A percentile compares a stretch with the other conserved stretches of the same genome.
phyloP scores from a whole-genome alignment of 2,797 vertebrate genomes.

The Clamator glandarius region DNA sequence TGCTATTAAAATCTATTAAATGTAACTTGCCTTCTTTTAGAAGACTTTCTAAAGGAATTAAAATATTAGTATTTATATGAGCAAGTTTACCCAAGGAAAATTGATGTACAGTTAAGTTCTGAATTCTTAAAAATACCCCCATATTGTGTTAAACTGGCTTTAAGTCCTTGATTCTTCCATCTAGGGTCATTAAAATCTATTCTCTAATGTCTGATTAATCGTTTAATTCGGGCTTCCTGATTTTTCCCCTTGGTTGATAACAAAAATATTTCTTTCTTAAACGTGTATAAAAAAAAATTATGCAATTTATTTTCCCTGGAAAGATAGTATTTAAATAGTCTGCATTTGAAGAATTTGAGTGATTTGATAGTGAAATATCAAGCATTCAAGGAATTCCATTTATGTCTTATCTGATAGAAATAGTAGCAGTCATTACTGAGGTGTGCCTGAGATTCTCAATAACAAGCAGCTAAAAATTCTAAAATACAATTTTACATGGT shows the following conservation, averaged over 20 bases:
- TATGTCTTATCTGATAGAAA: background rate
- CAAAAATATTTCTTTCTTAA: background rate
- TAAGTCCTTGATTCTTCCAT: background rate
- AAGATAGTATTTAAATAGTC: background rate
- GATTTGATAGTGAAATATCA: background rate
- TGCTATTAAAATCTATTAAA: background rate
- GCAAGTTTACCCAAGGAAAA: background rate
- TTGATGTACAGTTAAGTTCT: background rate
- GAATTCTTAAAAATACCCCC: background rate
- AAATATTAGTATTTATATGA: background rate
- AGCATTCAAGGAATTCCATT: background rate
- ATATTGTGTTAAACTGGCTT: background rate
- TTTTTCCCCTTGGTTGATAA: background rate
- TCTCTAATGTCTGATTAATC: background rate
- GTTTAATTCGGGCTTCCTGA: background rate
- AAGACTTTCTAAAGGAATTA: background rate
- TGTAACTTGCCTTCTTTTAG: background rate
- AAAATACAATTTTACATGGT: background rate
- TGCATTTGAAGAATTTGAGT: background rate
- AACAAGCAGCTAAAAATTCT: background rate
- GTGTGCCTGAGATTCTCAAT: background rate
- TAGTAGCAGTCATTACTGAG: background rate
- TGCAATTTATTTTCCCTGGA: background rate
- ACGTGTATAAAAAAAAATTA: background rate
- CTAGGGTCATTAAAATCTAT: background rate